Conservation (phyloP, 2,888 invertebrate species). For the Nomada hirtipes region DNA sequence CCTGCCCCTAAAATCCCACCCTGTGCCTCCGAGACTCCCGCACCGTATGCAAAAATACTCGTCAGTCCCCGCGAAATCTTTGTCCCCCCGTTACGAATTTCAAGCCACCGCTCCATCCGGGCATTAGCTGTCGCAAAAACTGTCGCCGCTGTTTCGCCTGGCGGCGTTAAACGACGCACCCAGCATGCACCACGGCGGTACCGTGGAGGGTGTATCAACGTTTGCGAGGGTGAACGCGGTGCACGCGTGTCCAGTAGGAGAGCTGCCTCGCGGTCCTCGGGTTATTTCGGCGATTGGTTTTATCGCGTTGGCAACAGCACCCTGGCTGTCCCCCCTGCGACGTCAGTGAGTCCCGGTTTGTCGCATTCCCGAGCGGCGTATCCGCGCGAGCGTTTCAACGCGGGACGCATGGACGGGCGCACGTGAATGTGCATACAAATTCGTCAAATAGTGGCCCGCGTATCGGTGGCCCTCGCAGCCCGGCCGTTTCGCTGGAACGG, state of each 20-base stretch:
- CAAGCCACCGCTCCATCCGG: too few relatives aligned
- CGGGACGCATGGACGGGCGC: constrained; percentile 53
- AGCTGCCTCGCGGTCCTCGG: constrained; percentile 67
- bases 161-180: neutral
- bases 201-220: neutral
- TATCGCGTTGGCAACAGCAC: constrained; percentile 82
- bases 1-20: too few relatives aligned
- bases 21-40: too few relatives aligned
- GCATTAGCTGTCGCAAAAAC: too few relatives aligned
- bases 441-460: constrained; percentile 65
- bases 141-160: too few relatives aligned
- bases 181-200: neutral
- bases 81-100: too few relatives aligned
- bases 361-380: constrained; percentile 15
- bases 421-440: constrained; percentile 69
- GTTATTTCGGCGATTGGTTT: constrained; percentile 84
- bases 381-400: constrained; percentile 32
- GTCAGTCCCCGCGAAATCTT: too few relatives aligned
- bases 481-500: constrained; percentile 27
- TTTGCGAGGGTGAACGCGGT: constrained; percentile 11
- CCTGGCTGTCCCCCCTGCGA: constrained; percentile 71
- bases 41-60: too few relatives aligned
- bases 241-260: constrained; percentile 18
- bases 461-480: constrained; percentile 57
- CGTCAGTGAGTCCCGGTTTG: constrained; percentile 25